These are phyloP conservation scores for Orius laevigatus DNA, from an alignment of 1,140 invertebrate species.

Conservation along the genomic window DNA sequence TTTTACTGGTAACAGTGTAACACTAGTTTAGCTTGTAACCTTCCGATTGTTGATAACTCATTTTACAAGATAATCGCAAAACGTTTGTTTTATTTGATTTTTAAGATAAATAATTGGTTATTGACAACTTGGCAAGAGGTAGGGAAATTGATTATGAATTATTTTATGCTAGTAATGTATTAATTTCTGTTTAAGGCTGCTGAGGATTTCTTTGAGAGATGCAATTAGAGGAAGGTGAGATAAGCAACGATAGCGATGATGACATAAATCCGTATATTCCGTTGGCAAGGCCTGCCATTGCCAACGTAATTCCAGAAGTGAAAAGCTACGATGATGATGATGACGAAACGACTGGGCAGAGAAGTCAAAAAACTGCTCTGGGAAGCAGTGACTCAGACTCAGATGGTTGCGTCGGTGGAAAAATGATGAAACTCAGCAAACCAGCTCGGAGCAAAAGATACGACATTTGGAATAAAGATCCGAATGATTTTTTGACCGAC, in stretches of 20 bases:
- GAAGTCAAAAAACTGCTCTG: not conserved
- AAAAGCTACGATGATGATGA: constrained; percentile 6
- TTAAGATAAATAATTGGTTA: no score
- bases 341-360: not conserved
- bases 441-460: constrained; percentile 9
- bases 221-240: constrained; percentile 11
- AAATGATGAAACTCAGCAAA: constrained; percentile 2
- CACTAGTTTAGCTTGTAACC: no score
- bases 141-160: no score
- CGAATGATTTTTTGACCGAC: constrained; percentile 11
- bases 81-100: no score
- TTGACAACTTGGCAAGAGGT: no score
- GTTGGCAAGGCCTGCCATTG: constrained; percentile 4
- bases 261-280: constrained; percentile 10
- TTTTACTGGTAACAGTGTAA: no score
- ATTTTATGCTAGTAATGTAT: no score
- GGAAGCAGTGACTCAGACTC: not conserved
- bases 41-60: no score
- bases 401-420: not conserved
- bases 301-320: not conserved
- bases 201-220: no score
- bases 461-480: constrained; percentile 5
- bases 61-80: no score
- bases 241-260: constrained; percentile 9
- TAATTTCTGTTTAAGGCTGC: no score